Evolutionary conservation across 2,113 vertebrate genomes (phyloP).

Genomic region (Xiphophorus hellerii): DNA sequence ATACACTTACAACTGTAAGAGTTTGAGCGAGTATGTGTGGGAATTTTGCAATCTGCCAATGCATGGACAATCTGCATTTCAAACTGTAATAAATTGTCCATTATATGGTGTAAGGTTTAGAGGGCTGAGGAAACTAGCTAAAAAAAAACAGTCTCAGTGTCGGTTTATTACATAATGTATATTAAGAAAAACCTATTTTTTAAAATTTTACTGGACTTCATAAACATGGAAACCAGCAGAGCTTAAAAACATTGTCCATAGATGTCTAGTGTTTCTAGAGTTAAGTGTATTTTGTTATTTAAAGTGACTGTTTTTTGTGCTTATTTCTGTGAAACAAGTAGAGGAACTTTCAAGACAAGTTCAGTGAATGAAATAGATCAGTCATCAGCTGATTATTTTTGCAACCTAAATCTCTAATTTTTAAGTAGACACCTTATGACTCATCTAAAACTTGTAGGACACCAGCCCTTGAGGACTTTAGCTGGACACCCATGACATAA

Average conservation of each 20-base stretch:
- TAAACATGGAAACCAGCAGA: no score
- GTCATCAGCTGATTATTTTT: no score
- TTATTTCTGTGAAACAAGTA: no score
- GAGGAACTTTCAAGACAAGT: no score
- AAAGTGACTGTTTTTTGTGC: background rate
- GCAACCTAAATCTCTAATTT: no score
- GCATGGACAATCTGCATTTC: background rate
- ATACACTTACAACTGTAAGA: background rate
- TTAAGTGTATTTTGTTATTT: background rate
- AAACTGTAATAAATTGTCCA: background rate
- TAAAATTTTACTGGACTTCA: background rate
- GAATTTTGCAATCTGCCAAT: background rate
- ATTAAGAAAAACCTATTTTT: background rate
- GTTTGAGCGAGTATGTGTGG: background rate
- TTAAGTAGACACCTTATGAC: no score
- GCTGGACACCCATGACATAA: no score
- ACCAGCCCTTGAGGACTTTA: no score
- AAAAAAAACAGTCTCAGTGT: background rate
- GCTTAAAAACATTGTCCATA: no score
- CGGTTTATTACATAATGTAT: background rate
- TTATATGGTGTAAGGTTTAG: background rate
- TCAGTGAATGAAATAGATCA: no score
- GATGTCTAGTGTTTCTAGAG: no score
- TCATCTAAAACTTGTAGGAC: no score
- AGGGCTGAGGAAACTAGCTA: background rate